Base-by-base conservation (phyloP, 2,888 invertebrate genomes). In the Serrognathus titanus region DNA sequence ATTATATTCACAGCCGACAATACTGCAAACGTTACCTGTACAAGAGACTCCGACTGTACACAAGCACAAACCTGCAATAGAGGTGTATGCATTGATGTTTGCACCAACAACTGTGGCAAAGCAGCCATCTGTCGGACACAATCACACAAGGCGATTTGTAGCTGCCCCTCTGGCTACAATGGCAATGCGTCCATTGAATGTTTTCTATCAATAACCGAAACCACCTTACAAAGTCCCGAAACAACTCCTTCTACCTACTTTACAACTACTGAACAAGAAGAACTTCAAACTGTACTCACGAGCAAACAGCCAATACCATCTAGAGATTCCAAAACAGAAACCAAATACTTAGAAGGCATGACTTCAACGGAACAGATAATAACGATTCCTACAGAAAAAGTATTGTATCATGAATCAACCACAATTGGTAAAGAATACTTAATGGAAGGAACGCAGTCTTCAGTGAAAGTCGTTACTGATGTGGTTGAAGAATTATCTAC, bases 181-280 rank as follows among this genome's bases (percentile, higher is more conserved):
- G 83, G 83, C 62, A 81, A 83, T 72, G 78, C 83, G n/a, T 76
- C 78, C 62, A 70, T 79, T 49, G 76, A 79, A 63, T 83, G 83
- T 71, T 65, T 65, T 47, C 41, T 47, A 38, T 38, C 40, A 40
- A 40, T 7, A 40, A 12, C 52, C 40, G 43, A 40, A 43, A 31
- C 53, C 13, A 40, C 41, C 31, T 7, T 31, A 31, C 61, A 57
- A 53, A 48, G 46, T 39, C 35, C 46, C 35, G 50, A 37, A 37
- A 53, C 60, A 20, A 59, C 51, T 20, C 41, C 56, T 37, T 37
- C 54, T 31, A n/a, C 36, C 53, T 41, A 37, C 31, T 13, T 6
- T 31, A 52, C 50, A 46, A 55, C 55, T 41, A 48, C 39, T 11
- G 39, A 50, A 20, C 40, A 16, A 16, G 16, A 16, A 31, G 24